Percentiles rank a stretch among this genome's conserved stretches.
Evolutionary conservation across 2,888 invertebrate species (phyloP).

Genomic region (Stegophylla sp.): DNA sequence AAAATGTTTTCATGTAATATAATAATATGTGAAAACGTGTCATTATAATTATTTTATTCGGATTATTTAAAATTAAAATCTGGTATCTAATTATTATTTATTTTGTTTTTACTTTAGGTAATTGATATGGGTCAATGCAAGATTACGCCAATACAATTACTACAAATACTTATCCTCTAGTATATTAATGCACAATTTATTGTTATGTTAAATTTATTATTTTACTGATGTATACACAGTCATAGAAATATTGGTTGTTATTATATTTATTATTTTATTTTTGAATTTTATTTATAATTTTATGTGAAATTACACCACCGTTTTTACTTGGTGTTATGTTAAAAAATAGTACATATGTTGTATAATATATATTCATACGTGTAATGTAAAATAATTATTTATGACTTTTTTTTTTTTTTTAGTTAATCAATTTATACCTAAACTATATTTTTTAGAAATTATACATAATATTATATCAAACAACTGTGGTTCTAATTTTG

Average conservation of each 20-base stretch:
- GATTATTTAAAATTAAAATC: neutral
- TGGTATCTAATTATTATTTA: neutral
- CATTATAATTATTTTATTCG: too few relatives aligned
- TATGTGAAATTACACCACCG: conserved; percentile 28
- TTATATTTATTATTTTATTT: conserved; percentile 43
- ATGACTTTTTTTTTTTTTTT: neutral
- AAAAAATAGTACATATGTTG: conserved; percentile 39
- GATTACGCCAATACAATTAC: conserved; percentile 40
- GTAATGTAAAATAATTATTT: conserved; percentile 40
- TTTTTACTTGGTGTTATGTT: conserved; percentile 43
- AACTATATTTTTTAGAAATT: conserved; percentile 32
- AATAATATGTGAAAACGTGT: too few relatives aligned
- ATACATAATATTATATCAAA: conserved; percentile 14
- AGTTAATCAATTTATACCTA: conserved; percentile 31
- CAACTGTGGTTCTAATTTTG: conserved; percentile 31
- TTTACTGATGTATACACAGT: conserved; percentile 39
- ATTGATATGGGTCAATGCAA: conserved; percentile 31
- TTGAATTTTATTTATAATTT: conserved; percentile 42
- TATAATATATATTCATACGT: conserved; percentile 3
- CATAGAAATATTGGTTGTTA: conserved; percentile 50
- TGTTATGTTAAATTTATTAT: conserved; percentile 42
- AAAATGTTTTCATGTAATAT: too few relatives aligned
- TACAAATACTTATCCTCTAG: conserved; percentile 32
- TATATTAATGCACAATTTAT: conserved; percentile 30
- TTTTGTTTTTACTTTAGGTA: conserved; percentile 47